Base-by-base conservation (phyloP, 2,113 vertebrate genomes). In the Tenrec ecaudatus region DNA sequence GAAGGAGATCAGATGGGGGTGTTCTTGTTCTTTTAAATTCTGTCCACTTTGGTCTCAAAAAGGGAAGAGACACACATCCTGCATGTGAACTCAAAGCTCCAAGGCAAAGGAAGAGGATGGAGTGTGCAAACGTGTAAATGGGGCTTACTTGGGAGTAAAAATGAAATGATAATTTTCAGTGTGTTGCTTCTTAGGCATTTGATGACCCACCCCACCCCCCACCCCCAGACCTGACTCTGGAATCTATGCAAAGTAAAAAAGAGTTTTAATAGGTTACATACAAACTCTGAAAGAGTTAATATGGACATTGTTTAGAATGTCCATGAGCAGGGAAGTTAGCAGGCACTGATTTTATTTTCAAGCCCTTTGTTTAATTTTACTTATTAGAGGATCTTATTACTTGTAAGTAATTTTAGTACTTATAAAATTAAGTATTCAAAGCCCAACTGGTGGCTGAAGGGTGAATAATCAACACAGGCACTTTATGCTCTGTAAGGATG, bases 351-450 rank as follows among this genome's bases (percentile, higher is more conserved):
- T 78, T 84, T 82, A 64, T 81, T 93, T 83, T 40, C 85, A 40
- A 84, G 38, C 33, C 15, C 25, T 31, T 83, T 53, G 47, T 84
- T 93, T 91, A 81, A 84, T 40, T 22, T 92, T 47, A 90, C 36
- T 89, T 75, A 69, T 43, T 82, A 57, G n/a, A 38, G 33, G 43
- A 57, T 58, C 6, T 78, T 27, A 82, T 53, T 64, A 3, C 6
- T 19, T 14, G 12, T 53, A 53, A 53, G 47, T 53, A 53, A 53
- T 14, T 53, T 53, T 53, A 53, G 11, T 53, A 53, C 47, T 53
- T 53, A 53, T 10, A 73, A 36, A 62, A 76, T 82, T n/a, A 73
- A 73, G 86, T 71, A 71, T 82, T 66, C 40, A 36, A 89, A 86
- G 33, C 19, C 58, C 25, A 73, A 38, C 31, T 53, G 20, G 86